Evolutionary conservation across 2,797 vertebrate species (phyloP).

Genomic region (Channallabes apus): DNA sequence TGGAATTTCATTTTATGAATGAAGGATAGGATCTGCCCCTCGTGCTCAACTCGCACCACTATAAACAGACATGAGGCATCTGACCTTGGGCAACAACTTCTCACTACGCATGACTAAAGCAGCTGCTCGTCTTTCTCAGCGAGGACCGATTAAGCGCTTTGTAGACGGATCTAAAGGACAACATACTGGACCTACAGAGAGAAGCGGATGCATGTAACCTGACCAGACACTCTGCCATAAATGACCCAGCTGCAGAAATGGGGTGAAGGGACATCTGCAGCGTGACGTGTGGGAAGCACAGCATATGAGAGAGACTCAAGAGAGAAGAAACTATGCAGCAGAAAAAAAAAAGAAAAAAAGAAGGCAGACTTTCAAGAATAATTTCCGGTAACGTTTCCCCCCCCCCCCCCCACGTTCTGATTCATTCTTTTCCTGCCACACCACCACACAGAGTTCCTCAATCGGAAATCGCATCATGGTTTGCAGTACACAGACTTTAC

Average conservation of each 20-base stretch:
- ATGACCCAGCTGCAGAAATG: slow-evolving; percentile 36
- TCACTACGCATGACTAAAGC: neutral
- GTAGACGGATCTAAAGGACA: neutral
- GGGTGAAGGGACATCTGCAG: slow-evolving; percentile 22
- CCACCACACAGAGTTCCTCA: neutral
- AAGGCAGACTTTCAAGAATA: neutral
- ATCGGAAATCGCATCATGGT: neutral
- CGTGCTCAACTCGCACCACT: neutral
- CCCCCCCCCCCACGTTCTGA: too few species aligned
- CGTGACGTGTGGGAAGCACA: neutral
- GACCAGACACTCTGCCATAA: slow-evolving; percentile 16
- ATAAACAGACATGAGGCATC: neutral
- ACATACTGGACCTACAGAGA: neutral
- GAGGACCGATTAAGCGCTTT: neutral
- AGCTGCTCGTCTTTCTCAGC: slow-evolving; percentile 24
- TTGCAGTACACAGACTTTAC: neutral
- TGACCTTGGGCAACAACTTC: neutral
- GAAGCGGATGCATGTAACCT: slow-evolving; percentile 21
- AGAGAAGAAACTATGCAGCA: slow-evolving; percentile 7
- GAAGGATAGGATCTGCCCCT: too few species aligned
- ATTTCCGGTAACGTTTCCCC: neutral
- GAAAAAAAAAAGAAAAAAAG: neutral
- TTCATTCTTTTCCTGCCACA: neutral
- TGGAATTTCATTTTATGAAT: neutral
- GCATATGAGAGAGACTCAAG: slow-evolving; percentile 15